These are phyloP conservation scores for Hypotaenidia okinawae DNA, from an alignment of 2,797 vertebrate genomes.

Conservation along the genomic window DNA sequence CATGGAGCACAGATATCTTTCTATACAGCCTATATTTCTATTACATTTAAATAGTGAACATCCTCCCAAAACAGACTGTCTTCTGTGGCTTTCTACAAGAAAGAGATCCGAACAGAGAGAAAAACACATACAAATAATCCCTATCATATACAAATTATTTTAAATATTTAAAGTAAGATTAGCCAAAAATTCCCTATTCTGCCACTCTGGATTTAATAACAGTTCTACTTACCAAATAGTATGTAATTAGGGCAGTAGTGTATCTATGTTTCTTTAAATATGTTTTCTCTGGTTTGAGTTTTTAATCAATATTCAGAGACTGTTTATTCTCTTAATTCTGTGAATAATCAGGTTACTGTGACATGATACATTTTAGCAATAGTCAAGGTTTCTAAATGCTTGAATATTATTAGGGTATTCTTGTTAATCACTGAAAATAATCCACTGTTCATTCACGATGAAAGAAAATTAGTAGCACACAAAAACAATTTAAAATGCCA, in stretches of 20 bases:
- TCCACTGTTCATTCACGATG: not conserved
- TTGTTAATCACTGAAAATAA: constrained; percentile 20
- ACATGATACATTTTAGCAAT: constrained; percentile 10
- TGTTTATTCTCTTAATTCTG: not conserved
- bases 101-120: not conserved
- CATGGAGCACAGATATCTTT: not conserved
- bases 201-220: not conserved
- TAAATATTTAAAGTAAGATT: not conserved
- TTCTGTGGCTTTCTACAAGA: not conserved
- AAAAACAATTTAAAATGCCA: constrained; percentile 30
- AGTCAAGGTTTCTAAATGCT: constrained; percentile 11
- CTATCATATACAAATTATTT: not conserved
- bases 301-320: constrained; percentile 22
- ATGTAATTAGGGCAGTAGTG: not conserved
- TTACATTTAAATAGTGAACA: not conserved
- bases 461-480: constrained; percentile 28
- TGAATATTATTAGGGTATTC: not conserved
- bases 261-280: not conserved
- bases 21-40: not conserved
- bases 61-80: not conserved
- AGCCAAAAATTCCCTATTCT: not conserved
- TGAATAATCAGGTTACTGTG: not conserved
- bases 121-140: not conserved
- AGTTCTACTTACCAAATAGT: not conserved
- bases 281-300: not conserved